Conservation (phyloP, 2,113 vertebrate species). For the Mus pahari region DNA sequence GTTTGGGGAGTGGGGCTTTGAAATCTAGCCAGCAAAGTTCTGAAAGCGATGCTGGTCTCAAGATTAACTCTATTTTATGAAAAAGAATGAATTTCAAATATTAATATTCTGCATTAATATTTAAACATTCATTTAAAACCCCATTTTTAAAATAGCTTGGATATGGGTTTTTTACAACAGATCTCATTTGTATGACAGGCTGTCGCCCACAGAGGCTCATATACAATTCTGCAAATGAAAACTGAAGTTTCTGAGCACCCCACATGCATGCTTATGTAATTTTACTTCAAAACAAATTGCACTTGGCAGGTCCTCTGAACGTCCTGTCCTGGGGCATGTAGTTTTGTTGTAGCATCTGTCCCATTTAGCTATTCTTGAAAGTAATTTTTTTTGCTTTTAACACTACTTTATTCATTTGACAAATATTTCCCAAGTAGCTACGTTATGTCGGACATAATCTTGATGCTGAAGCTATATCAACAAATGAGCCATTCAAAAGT, state of each 20-base stretch:
- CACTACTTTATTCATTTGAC: not conserved
- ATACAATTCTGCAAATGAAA: conserved; percentile 37
- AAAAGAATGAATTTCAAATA: conserved; percentile 74
- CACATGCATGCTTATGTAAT: not conserved
- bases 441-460: not conserved
- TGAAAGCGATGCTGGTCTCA: not conserved
- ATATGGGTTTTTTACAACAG: conserved; percentile 38
- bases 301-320: not conserved
- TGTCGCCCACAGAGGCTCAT: not conserved
- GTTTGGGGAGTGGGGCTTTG: not conserved
- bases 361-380: not conserved
- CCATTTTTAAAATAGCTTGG: conserved; percentile 66
- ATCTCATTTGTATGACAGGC: conserved; percentile 59
- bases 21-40: conserved; percentile 5
- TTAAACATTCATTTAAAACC: conserved; percentile 79
- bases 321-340: not conserved
- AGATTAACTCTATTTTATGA: conserved; percentile 61
- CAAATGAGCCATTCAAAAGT: not conserved
- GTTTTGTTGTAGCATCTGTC: not conserved
- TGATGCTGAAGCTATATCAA: not conserved
- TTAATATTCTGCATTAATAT: conserved; percentile 75
- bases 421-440: not conserved
- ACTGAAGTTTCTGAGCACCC: not conserved
- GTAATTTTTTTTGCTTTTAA: not conserved
- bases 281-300: not conserved